A percentile compares a stretch with the other conserved stretches of the same genome.
Conservation (phyloP, 2,797 vertebrate genomes). For the Halcyon smyrnensis region DNA sequence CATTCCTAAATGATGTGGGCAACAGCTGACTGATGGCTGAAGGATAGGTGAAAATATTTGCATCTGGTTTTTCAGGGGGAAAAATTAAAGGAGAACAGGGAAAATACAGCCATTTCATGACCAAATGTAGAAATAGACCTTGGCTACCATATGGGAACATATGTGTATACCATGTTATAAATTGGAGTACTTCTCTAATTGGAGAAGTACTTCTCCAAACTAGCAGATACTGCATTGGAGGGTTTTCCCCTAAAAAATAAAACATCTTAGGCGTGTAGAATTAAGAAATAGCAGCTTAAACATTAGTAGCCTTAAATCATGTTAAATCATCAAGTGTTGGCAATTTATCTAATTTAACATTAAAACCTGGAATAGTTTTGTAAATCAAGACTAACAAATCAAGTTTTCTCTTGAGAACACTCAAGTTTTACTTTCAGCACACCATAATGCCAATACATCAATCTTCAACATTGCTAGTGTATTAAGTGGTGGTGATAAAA, state of each 20-base stretch:
- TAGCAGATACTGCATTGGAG: not conserved
- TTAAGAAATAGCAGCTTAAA: not conserved
- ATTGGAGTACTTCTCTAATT: not conserved
- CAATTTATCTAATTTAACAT: not conserved
- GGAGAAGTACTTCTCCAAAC: not conserved
- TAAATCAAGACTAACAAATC: not conserved
- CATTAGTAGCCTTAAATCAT: not conserved
- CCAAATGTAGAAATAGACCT: not conserved
- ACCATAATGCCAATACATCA: not conserved
- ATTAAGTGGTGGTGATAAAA: not conserved
- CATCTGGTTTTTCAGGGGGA: not conserved
- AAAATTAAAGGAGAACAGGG: not conserved
- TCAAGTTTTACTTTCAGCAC: not conserved
- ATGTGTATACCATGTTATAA: not conserved
- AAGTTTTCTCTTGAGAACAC: not conserved
- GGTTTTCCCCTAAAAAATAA: not conserved
- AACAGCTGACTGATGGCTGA: not conserved
- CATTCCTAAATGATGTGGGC: not conserved
- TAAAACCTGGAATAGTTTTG: not conserved
- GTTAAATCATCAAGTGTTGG: not conserved
- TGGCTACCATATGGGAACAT: not conserved
- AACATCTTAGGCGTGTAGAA: not conserved
- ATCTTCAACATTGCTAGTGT: not conserved
- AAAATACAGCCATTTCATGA: not conserved
- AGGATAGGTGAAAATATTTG: not conserved